Percentiles rank a stretch among this genome's conserved stretches.
phyloP scores from a whole-genome alignment of 2,797 vertebrate genomes.

The Pagetopsis macropterus region DNA sequence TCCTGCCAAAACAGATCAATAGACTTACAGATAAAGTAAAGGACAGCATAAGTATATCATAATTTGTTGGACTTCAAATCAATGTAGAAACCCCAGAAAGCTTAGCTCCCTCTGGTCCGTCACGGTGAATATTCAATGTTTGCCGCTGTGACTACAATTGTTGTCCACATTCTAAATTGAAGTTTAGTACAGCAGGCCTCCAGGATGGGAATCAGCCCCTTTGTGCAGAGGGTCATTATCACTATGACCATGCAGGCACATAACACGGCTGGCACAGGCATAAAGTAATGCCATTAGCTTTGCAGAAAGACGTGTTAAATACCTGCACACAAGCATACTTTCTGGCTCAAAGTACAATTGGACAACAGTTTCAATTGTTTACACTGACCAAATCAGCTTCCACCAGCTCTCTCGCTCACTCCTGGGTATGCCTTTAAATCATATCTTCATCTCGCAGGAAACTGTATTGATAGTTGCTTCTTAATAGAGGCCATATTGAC shows the following conservation, averaged over 20 bases:
- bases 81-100: conserved; percentile 1
- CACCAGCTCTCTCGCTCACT: not conserved
- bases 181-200: conserved; percentile 23
- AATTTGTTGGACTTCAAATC: not conserved
- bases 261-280: conserved; percentile 41
- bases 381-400: conserved; percentile 21
- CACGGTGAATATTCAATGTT: conserved; percentile 1
- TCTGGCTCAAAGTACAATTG: conserved; percentile 42
- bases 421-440: conserved; percentile 16
- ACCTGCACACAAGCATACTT: conserved; percentile 24
- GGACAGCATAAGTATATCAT: too few species aligned
- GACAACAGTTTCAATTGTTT: conserved; percentile 60
- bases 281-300: conserved; percentile 56
- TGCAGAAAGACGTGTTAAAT: conserved; percentile 42
- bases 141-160: conserved; percentile 10
- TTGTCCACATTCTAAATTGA: conserved; percentile 22
- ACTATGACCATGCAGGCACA: conserved; percentile 31
- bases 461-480: conserved; percentile 21
- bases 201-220: conserved; percentile 37
- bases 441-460: conserved; percentile 4
- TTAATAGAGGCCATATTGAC: conserved; percentile 53
- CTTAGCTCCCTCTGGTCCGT: not conserved
- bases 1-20: conserved; percentile 12
- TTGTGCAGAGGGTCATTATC: conserved; percentile 48
- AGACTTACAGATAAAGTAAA: not conserved